Conservation (phyloP, 2,888 invertebrate genomes). For the Liposcelis brunnea region DNA sequence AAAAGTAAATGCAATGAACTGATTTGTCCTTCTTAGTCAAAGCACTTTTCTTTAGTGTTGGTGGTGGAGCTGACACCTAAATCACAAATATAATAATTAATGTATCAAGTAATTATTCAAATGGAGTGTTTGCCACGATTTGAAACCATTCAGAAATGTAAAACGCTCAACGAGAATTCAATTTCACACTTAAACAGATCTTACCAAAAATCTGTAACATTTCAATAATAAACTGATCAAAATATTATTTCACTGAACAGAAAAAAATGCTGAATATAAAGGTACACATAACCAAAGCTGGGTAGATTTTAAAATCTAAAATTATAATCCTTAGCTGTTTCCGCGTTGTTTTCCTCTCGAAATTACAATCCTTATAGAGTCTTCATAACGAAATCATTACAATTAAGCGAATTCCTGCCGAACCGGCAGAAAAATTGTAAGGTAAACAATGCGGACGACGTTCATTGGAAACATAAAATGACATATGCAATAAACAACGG, state of each 20-base stretch:
- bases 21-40: slow-evolving; percentile 56
- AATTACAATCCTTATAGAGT: not conserved
- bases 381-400: not conserved
- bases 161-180: not conserved
- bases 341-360: not conserved
- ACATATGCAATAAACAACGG: not conserved
- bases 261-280: not conserved
- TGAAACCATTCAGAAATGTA: slow-evolving; percentile 6
- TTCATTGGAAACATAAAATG: not conserved
- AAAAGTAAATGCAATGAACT: slow-evolving; percentile 78
- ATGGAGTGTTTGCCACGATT: too few relatives aligned
- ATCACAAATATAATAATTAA: slow-evolving; percentile 22
- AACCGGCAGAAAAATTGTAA: too few relatives aligned
- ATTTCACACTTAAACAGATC: too few relatives aligned
- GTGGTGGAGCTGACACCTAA: slow-evolving; percentile 66
- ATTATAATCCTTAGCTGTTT: not conserved
- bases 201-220: too few relatives aligned
- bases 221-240: not conserved
- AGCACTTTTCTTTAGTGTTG: slow-evolving; percentile 44
- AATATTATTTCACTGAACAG: not conserved
- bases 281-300: slow-evolving; percentile 4
- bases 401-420: not conserved
- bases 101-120: too few relatives aligned
- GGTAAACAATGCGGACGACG: not conserved
- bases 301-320: not conserved